These are phyloP conservation scores for Xylota segnis DNA, from an alignment of 2,888 invertebrate genomes.

Conservation along the genomic window DNA sequence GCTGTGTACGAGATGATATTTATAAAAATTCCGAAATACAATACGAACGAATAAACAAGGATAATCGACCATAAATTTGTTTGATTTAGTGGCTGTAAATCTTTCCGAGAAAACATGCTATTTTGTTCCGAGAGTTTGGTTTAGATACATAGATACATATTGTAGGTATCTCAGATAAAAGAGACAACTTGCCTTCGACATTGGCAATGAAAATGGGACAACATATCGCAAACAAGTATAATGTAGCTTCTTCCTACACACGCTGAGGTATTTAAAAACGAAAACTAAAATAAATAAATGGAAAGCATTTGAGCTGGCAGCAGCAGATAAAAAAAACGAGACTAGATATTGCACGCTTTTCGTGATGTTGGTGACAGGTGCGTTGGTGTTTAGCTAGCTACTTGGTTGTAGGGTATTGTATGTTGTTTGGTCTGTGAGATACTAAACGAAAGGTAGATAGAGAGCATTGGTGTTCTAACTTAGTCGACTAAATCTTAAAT, in stretches of 20 bases:
- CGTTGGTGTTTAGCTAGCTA: slow-evolving; percentile 10
- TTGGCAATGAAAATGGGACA: slow-evolving; percentile 38
- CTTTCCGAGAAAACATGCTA: not conserved
- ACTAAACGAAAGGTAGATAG: too few species aligned
- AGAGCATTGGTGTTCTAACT: too few species aligned
- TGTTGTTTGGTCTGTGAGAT: too few species aligned
- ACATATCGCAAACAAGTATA: not conserved
- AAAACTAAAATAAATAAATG: not conserved
- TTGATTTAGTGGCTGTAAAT: not conserved
- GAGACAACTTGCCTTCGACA: slow-evolving; percentile 22
- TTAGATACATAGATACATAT: not conserved
- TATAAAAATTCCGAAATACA: slow-evolving; percentile 8
- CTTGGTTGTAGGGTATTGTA: not conserved
- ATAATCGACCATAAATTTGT: not conserved
- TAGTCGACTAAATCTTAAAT: too few species aligned
- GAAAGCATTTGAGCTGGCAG: not conserved
- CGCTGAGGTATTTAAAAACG: not conserved
- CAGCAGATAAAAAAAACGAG: not conserved
- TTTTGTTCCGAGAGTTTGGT: not conserved
- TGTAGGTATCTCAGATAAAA: slow-evolving; percentile 4
- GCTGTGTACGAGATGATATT: not conserved
- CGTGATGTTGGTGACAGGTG: not conserved
- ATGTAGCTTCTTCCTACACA: not conserved
- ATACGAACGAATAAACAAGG: slow-evolving; percentile 9
- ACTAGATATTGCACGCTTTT: slow-evolving; percentile 16